phyloP scores from a whole-genome alignment of 2,888 invertebrate species.

The Drosophila tanythrix region DNA sequence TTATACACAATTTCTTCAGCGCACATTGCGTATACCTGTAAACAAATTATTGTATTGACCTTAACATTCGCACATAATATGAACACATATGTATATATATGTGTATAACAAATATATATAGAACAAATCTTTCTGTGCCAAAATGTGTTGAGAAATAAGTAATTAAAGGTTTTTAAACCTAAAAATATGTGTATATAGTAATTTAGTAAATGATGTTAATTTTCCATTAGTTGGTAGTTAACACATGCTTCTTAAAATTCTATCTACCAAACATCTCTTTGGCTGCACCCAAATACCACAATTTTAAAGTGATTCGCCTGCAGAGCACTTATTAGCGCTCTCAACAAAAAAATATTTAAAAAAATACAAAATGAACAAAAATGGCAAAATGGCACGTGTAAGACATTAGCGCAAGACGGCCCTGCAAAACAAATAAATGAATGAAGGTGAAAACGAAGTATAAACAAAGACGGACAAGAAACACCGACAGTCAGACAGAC shows the following conservation, averaged over 20 bases:
- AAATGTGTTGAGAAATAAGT: neutral
- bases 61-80: constrained; percentile 12
- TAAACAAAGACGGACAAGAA: constrained; percentile 20
- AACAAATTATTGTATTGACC: constrained; percentile 25
- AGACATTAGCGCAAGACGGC: constrained; percentile 21
- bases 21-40: constrained; percentile 43
- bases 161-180: neutral
- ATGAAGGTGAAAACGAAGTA: constrained; percentile 25
- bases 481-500: neutral
- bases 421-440: constrained; percentile 25
- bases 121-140: neutral
- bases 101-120: neutral
- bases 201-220: constrained; percentile 3
- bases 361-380: constrained; percentile 11
- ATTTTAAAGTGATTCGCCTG: neutral
- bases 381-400: constrained; percentile 13
- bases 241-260: neutral
- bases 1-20: constrained; percentile 26
- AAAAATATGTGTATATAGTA: neutral
- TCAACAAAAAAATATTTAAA: constrained; percentile 8
- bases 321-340: constrained; percentile 8
- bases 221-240: constrained; percentile 3
- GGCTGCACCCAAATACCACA: neutral
- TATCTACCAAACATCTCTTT: neutral
- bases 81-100: neutral